These are phyloP conservation scores for Lepidothrix coronata DNA, from an alignment of 2,113 vertebrate species.

Conservation along the genomic window DNA sequence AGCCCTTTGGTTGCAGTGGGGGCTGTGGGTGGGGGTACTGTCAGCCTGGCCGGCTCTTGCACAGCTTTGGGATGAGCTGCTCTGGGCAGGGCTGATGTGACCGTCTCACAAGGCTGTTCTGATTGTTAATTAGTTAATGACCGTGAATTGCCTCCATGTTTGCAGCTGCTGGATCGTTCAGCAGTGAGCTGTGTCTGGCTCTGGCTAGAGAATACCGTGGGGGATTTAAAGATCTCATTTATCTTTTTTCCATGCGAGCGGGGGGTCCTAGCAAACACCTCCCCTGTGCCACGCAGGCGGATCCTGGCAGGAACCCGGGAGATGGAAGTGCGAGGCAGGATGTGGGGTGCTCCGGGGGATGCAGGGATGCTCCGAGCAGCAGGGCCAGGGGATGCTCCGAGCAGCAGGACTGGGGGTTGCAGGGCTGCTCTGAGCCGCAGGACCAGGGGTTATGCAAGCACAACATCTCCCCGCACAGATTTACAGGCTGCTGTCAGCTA, in stretches of 20 bases:
- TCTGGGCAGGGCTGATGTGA: neutral
- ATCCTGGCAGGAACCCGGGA: neutral
- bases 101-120: neutral
- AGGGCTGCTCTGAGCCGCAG: neutral
- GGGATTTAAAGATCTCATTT: neutral
- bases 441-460: neutral
- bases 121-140: slow-evolving; percentile 43
- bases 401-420: neutral
- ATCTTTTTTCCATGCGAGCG: rapidly evolving
- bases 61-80: neutral
- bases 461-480: neutral
- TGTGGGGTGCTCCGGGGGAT: rapidly evolving
- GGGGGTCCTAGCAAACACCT: neutral
- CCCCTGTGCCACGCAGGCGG: neutral
- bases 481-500: slow-evolving; percentile 11
- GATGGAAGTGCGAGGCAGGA: neutral
- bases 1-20: neutral
- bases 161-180: neutral
- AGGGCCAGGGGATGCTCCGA: neutral
- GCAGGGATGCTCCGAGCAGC: neutral
- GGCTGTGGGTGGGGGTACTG: neutral
- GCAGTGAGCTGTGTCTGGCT: neutral
- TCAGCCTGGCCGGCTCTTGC: neutral
- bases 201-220: neutral
- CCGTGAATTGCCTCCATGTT: slow-evolving; percentile 10